Percentiles rank a stretch among this genome's conserved stretches.
Conservation (phyloP, 2,113 vertebrate genomes). For the Gymnarchus niloticus region DNA sequence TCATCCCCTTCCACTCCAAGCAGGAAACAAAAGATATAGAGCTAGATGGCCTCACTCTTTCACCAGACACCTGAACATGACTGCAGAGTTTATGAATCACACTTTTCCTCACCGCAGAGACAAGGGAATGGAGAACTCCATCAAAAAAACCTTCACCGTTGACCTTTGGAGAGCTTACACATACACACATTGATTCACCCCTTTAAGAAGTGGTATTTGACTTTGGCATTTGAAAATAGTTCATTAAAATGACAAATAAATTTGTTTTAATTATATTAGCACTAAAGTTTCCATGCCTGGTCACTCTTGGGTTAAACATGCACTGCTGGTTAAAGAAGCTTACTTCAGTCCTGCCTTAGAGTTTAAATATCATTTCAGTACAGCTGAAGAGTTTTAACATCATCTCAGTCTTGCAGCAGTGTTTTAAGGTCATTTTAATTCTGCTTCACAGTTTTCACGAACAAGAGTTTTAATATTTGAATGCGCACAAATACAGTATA, state of each 20-base stretch:
- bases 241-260: constrained; percentile 2
- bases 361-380: background rate
- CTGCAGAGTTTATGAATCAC: background rate
- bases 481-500: background rate
- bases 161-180: background rate
- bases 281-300: background rate
- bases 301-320: background rate
- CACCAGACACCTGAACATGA: background rate
- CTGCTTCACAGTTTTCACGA: background rate
- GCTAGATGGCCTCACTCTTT: background rate
- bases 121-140: background rate
- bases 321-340: background rate
- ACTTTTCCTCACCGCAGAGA: background rate
- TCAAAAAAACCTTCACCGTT: background rate
- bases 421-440: background rate
- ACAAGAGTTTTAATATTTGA: background rate
- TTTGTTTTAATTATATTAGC: background rate
- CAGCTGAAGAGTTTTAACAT: constrained; percentile 5
- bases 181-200: background rate
- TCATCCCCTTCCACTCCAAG: background rate
- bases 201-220: no score
- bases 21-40: background rate
- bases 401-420: no score
- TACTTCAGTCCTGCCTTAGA: background rate
- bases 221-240: constrained; percentile 7